These are phyloP conservation scores for Phanerotoma sp. DNA, from an alignment of 2,888 invertebrate genomes.

Conservation along the genomic window DNA sequence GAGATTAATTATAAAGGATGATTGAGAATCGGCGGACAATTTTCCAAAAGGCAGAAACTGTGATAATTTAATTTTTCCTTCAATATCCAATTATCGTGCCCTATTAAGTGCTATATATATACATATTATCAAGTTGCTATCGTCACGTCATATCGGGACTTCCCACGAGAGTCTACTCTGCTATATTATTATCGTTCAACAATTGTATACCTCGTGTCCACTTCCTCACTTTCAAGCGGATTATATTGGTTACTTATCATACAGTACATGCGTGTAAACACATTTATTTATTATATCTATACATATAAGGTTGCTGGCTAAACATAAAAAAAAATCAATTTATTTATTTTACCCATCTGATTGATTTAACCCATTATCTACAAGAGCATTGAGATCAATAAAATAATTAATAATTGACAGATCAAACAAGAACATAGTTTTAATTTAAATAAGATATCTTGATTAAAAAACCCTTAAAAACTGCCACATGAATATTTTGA, in stretches of 20 bases:
- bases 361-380: no score
- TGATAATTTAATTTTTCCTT: conserved; percentile 7
- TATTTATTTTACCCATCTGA: neutral
- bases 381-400: no score
- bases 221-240: neutral
- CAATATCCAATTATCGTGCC: conserved; percentile 13
- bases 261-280: neutral
- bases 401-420: no score
- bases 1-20: conserved; percentile 1
- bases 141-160: conserved; percentile 4
- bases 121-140: neutral
- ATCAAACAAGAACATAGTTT: neutral
- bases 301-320: neutral
- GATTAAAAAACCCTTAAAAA: no score
- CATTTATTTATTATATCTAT: neutral
- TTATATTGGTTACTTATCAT: neutral
- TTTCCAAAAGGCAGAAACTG: neutral
- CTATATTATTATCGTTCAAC: conserved; percentile 7
- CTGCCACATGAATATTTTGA: no score
- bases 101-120: conserved; percentile 2
- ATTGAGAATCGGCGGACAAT: neutral
- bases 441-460: neutral
- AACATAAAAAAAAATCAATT: neutral
- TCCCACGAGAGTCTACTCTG: neutral
- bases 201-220: neutral